Evolutionary conservation across 2,113 vertebrate species (phyloP).

Genomic region (Perca fluviatilis): DNA sequence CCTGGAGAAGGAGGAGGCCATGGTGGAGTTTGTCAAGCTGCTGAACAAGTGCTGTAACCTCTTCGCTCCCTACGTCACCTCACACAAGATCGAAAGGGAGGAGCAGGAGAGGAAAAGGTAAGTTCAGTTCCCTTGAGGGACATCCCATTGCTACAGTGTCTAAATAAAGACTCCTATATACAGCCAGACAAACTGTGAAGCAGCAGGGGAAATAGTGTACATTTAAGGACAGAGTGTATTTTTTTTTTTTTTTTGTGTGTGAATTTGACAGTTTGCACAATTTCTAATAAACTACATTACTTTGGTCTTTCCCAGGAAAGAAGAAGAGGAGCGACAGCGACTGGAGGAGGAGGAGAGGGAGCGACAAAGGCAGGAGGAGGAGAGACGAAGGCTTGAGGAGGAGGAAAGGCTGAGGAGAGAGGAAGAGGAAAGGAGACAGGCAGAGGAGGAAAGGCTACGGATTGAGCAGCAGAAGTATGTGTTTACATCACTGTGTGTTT

Average conservation of each 20-base stretch:
- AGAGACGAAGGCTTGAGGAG: constrained; percentile 89
- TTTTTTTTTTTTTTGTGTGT: neutral
- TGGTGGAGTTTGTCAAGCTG: constrained; percentile 95
- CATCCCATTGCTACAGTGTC: neutral
- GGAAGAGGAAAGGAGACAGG: constrained; percentile 91
- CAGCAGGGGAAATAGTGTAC: neutral
- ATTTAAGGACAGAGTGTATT: neutral
- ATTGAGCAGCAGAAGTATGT: constrained; percentile 98
- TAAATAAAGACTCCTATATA: constrained; percentile 23
- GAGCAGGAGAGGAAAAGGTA: constrained; percentile 97
- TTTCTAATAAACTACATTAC: neutral
- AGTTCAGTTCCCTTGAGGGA: constrained; percentile 28
- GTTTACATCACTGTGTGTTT: neutral
- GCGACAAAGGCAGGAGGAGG: constrained; percentile 91
- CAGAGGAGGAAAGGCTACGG: constrained; percentile 93
- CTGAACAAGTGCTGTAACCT: constrained; percentile 95
- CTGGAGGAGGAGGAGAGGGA: constrained; percentile 93
- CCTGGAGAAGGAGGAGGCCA: constrained; percentile 94
- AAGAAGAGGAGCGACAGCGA: constrained; percentile 92
- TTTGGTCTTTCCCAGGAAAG: constrained; percentile 84
- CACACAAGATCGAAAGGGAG: constrained; percentile 97
- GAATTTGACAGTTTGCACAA: neutral
- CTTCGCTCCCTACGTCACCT: constrained; percentile 94
- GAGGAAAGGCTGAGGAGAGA: constrained; percentile 91
- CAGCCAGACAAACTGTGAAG: neutral